Evolutionary conservation across 1,140 invertebrate species (phyloP), one percentile per base, ranked within the genome.

Genomic region (Samia ricini): DNA sequence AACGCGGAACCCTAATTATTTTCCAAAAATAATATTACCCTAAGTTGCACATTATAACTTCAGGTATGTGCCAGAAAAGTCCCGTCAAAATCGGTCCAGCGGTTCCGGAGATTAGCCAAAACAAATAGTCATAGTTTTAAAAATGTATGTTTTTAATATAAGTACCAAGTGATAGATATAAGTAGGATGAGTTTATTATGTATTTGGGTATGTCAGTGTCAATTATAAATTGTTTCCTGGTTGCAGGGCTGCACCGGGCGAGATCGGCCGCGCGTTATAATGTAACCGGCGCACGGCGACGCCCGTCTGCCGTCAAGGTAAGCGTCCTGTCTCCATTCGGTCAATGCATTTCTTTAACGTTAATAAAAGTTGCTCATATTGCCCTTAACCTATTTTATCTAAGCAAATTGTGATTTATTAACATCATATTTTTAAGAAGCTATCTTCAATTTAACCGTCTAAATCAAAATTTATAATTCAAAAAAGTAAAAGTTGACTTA

Each of bases 271-370:
- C 78, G 76, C 74, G 83, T 76, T 85, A 89, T 89, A 85, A 89
- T 89, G 86, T 89, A 77, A 89, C 72, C 86, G 81, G 81, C 78
- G 83, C 77, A 81, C 69, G 81, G 79, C 76, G 61, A 76, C 68
- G 77, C 73, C 79, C 80, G 79, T 84, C 83, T 87, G 71, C 76
- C 78, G 70, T 79, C 81, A 89, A 89, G 85, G 85, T 88, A 82
- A 87, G 81, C 79, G 23, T 77, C 71, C 66, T 62, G 56, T 69
- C 63, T 67, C 56, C 58, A 48, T 18, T 56, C 56, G 24, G 15
- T 22, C 52, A 57, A 56, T 56, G 15, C 56, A 57, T 57, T 57
- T 57, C 26, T 57, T 57, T 70, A 66, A 63, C 60, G 55, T 64
- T 22, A 24, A 51, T 63, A 67, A 60, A 60, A 49, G 59, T 26